Conservation (phyloP, 2,888 invertebrate genomes). For the Hypena proboscidalis region DNA sequence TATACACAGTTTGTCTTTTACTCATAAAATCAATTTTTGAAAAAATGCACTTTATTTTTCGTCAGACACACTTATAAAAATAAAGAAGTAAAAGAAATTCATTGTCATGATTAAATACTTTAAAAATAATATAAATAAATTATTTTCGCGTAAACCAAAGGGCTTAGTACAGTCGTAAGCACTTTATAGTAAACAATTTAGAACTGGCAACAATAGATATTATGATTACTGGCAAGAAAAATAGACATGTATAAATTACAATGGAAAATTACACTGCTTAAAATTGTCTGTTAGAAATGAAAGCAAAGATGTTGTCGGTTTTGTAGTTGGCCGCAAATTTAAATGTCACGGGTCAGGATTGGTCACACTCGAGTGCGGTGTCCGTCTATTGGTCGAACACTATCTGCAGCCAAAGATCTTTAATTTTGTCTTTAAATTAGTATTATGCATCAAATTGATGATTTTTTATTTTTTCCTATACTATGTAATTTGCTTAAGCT, state of each 20-base stretch:
- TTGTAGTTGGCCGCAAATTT: too few relatives aligned
- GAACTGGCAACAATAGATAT: conserved; percentile 3
- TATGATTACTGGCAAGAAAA: conserved; percentile 12
- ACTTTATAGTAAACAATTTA: conserved; percentile 10
- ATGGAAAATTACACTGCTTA: too few relatives aligned
- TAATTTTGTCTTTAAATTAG: too few relatives aligned
- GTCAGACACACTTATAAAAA: conserved; percentile 9
- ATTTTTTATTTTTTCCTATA: too few relatives aligned
- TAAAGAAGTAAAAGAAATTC: conserved; percentile 7
- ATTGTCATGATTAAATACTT: background rate
- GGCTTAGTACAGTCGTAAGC: conserved; percentile 14
- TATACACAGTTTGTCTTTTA: conserved; percentile 49
- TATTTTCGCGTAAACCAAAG: background rate
- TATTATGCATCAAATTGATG: too few relatives aligned
- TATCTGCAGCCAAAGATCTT: too few relatives aligned
- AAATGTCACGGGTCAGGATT: too few relatives aligned
- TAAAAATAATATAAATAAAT: conserved; percentile 2
- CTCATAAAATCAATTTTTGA: conserved; percentile 31
- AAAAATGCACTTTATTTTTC: conserved; percentile 34
- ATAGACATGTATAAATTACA: conserved; percentile 1
- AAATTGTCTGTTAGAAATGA: too few relatives aligned
- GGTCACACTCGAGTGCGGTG: too few relatives aligned
- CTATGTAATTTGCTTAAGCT: too few relatives aligned
- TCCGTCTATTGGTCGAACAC: too few relatives aligned
- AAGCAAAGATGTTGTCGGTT: too few relatives aligned